phyloP scores from a whole-genome alignment of 2,797 vertebrate species.

The Gambusia yucatana region DNA sequence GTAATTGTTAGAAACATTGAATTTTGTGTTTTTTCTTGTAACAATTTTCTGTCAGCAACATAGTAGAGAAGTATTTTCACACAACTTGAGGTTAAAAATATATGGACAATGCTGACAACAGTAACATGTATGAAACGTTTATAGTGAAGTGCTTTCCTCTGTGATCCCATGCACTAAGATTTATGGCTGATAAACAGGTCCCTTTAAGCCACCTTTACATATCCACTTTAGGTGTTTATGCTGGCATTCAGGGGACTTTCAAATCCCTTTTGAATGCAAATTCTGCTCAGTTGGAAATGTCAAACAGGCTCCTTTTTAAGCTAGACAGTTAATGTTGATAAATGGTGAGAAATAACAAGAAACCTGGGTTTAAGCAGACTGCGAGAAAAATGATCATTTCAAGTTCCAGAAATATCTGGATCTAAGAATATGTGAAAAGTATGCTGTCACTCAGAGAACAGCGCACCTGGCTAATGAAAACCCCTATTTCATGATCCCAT shows the following conservation, averaged over 20 bases:
- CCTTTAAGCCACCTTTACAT: conserved; percentile 17
- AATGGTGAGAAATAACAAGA: conserved; percentile 4
- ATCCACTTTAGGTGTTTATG: conserved; percentile 12
- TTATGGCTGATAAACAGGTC: conserved; percentile 19
- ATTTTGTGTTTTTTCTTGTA: not conserved
- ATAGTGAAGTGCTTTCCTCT: not conserved
- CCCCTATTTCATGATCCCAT: conserved; percentile 27
- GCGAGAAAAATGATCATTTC: conserved; percentile 3
- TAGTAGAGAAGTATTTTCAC: not conserved
- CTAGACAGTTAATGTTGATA: conserved; percentile 1
- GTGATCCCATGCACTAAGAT: not conserved
- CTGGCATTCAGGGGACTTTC: not conserved
- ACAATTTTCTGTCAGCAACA: not conserved
- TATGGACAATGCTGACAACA: conserved; percentile 14
- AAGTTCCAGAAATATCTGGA: conserved; percentile 18
- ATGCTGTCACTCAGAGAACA: conserved; percentile 26
- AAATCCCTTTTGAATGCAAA: conserved; percentile 23
- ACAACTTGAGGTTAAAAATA: conserved; percentile 3
- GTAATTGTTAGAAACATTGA: not conserved
- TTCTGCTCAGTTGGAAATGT: conserved; percentile 19
- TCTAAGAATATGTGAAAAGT: conserved; percentile 48
- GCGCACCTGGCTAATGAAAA: conserved; percentile 43
- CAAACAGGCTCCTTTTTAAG: conserved; percentile 18
- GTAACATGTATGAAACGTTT: not conserved
- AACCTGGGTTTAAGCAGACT: conserved; percentile 2